Conservation (phyloP, 1,140 invertebrate genomes). For the Formica selysi region DNA sequence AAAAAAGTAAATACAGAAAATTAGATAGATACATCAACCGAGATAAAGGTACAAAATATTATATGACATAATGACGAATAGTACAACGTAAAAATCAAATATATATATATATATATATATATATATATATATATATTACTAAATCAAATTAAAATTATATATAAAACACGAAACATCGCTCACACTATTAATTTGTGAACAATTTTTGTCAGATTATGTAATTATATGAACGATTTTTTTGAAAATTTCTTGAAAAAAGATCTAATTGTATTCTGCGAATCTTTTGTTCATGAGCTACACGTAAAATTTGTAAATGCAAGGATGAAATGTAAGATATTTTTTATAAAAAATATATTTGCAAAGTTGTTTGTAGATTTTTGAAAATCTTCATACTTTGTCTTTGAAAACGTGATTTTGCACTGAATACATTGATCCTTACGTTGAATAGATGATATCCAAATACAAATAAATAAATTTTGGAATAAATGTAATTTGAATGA, state of each 20-base stretch:
- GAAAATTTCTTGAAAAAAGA: neutral
- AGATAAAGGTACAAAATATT: neutral
- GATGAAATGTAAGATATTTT: conserved; percentile 3
- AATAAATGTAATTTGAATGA: neutral
- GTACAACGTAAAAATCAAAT: neutral
- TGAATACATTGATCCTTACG: neutral
- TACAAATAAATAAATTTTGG: conserved; percentile 12
- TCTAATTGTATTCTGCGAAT: conserved; percentile 8
- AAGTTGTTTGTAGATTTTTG: conserved; percentile 13
- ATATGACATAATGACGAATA: neutral
- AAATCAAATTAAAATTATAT: neutral
- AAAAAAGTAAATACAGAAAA: neutral
- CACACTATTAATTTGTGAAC: neutral
- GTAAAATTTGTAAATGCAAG: conserved; percentile 2
- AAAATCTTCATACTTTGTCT: neutral
- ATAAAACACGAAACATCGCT: neutral
- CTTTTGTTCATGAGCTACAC: neutral
- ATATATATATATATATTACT: neutral
- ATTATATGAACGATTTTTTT: neutral
- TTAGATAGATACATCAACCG: neutral
- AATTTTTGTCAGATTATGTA: neutral
- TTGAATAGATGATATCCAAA: neutral
- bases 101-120: neutral
- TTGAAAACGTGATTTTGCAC: neutral
- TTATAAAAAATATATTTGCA: conserved; percentile 20